Percentiles rank a stretch among this genome's conserved stretches.
phyloP scores from a whole-genome alignment of 2,888 invertebrate species.

The Polia nebulosa region DNA sequence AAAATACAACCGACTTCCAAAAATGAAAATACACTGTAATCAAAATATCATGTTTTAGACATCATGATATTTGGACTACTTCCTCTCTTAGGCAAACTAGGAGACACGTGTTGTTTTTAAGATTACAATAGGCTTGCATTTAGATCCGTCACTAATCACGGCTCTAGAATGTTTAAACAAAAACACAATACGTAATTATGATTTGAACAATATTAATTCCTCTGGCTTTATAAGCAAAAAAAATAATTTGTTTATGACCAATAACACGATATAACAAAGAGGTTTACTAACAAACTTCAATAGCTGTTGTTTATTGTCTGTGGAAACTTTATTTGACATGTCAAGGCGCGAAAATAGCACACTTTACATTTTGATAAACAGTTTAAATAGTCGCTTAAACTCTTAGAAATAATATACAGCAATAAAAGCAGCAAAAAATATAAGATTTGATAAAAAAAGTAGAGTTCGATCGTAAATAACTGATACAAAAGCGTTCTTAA shows the following conservation, averaged over 20 bases:
- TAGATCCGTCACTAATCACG: constrained; percentile 14
- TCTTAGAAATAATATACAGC: constrained; percentile 24
- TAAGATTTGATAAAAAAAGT: constrained; percentile 33
- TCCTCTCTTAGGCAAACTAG: constrained; percentile 27
- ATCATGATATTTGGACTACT: constrained; percentile 29
- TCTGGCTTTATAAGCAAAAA: constrained; percentile 60
- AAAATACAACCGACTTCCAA: no score
- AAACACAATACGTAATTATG: constrained; percentile 18
- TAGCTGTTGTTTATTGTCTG: constrained; percentile 57
- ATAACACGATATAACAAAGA: constrained; percentile 36
- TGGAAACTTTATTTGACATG: constrained; percentile 46
- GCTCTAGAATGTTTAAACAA: constrained; percentile 16
- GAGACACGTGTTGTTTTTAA: constrained; percentile 19
- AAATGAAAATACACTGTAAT: constrained; percentile 19
- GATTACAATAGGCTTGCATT: constrained; percentile 24
- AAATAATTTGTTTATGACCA: constrained; percentile 33
- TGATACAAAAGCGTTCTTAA: constrained; percentile 64
- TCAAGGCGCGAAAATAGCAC: constrained; percentile 40
- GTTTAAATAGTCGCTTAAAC: background rate
- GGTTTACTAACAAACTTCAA: constrained; percentile 34
- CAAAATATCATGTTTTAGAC: no score
- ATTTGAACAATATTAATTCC: constrained; percentile 52
- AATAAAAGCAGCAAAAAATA: constrained; percentile 49
- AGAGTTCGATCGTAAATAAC: constrained; percentile 44
- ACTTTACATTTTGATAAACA: background rate